Conservation (phyloP, 53 echinoderm and acorn worm species). For the Paracentrotus lividus region DNA sequence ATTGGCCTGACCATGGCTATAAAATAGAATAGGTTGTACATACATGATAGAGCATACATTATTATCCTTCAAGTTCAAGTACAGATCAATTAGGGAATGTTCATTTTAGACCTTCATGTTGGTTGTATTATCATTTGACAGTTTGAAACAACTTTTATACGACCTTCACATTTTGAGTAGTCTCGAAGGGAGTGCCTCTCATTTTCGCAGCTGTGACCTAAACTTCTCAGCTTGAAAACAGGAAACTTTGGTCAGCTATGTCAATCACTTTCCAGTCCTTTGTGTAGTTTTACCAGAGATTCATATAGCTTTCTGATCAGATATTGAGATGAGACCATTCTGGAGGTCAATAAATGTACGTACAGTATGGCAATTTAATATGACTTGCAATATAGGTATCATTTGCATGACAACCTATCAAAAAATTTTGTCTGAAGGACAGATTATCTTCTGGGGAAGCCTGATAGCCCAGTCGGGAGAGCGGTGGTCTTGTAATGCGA, state of each 20-base stretch:
- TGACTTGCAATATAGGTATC: constrained; percentile 8
- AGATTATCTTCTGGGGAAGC: no score
- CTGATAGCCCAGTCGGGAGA: no score
- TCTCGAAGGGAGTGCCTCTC: neutral
- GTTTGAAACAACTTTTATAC: neutral
- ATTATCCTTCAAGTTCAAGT: neutral
- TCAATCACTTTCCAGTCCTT: constrained; percentile 34
- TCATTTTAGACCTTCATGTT: neutral
- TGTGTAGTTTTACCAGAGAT: neutral
- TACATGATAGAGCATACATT: neutral
- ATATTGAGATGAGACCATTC: neutral
- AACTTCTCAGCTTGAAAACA: constrained; percentile 32
- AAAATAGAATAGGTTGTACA: neutral
- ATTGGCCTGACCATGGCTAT: no score
- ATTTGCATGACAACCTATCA: neutral
- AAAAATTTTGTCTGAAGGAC: no score
- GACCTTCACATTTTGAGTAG: constrained; percentile 14
- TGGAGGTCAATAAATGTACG: constrained; percentile 32
- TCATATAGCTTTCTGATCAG: neutral
- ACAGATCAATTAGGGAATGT: no score
- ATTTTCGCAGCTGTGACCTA: constrained; percentile 16
- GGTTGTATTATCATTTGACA: neutral
- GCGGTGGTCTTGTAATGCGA: no score
- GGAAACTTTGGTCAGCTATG: constrained; percentile 28
- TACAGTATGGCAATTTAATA: no score